phyloP scores from a whole-genome alignment of 2,888 invertebrate genomes.

The Nasonia oneida region DNA sequence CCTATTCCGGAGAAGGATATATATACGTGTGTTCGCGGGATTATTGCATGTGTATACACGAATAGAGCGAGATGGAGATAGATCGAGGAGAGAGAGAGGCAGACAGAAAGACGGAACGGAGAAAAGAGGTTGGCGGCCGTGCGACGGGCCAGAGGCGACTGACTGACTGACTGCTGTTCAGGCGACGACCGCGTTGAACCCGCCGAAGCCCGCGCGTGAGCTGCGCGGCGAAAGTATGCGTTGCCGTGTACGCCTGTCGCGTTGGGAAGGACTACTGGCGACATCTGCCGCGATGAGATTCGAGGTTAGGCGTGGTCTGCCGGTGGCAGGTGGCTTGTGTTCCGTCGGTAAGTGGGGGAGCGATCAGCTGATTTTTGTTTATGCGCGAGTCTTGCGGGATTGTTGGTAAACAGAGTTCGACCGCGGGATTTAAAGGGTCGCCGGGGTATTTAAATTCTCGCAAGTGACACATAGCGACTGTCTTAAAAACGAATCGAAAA shows the following conservation, averaged over 20 bases:
- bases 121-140: constrained; percentile 35
- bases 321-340: not conserved
- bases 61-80: constrained; percentile 14
- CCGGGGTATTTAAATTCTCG: no score
- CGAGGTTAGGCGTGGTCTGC: not conserved
- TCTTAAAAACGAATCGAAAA: no score
- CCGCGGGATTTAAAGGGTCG: not conserved
- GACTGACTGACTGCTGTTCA: constrained; percentile 26
- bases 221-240: constrained; percentile 6
- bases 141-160: constrained; percentile 56
- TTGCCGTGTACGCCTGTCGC: not conserved
- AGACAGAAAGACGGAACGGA: not conserved
- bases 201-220: constrained; percentile 22
- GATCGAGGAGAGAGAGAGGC: not conserved
- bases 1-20: not conserved
- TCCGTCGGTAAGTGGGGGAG: not conserved
- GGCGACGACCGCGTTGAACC: constrained; percentile 40
- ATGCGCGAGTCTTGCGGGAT: not conserved
- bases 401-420: constrained; percentile 13
- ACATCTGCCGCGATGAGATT: constrained; percentile 20
- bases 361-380: constrained; percentile 53
- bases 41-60: not conserved
- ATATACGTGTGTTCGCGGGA: not conserved
- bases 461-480: not conserved
- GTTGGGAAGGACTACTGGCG: not conserved